Percentiles rank a stretch among this genome's conserved stretches.
phyloP scores from a whole-genome alignment of 2,888 invertebrate genomes.

The Nemotelus nigrinus region DNA sequence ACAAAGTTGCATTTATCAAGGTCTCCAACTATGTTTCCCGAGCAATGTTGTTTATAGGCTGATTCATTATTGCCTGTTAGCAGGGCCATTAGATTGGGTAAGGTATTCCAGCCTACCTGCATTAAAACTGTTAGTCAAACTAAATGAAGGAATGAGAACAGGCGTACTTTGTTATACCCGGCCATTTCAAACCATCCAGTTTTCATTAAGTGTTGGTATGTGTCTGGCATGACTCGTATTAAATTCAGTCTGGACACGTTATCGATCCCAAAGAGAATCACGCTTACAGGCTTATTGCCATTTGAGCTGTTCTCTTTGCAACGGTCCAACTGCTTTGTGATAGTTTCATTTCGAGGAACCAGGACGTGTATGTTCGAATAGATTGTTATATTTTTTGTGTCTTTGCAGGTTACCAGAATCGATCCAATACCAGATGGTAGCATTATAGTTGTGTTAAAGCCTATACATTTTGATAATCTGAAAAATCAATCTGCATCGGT shows the following conservation, averaged over 20 bases:
- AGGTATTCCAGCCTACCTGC: slow-evolving; percentile 87
- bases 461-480: slow-evolving; percentile 14
- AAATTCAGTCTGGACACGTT: slow-evolving; percentile 85
- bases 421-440: not conserved
- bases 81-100: slow-evolving; percentile 87
- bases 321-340: slow-evolving; percentile 62
- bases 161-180: slow-evolving; percentile 75
- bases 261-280: slow-evolving; percentile 85
- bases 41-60: slow-evolving; percentile 66
- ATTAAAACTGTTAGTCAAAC: no score
- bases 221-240: slow-evolving; percentile 78
- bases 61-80: slow-evolving; percentile 73
- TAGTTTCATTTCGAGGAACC: slow-evolving; percentile 63
- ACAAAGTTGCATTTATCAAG: slow-evolving; percentile 78
- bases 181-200: slow-evolving; percentile 77
- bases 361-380: slow-evolving; percentile 64
- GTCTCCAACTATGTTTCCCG: slow-evolving; percentile 67
- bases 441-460: not conserved
- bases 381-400: slow-evolving; percentile 33
- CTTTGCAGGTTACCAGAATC: slow-evolving; percentile 46
- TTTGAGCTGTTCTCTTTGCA: slow-evolving; percentile 50
- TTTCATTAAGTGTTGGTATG: slow-evolving; percentile 72
- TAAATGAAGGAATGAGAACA: no score
- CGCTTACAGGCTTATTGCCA: slow-evolving; percentile 68
- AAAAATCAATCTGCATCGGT: not conserved